Base-by-base conservation (phyloP, 2,888 invertebrate genomes). In the Busseola fusca region DNA sequence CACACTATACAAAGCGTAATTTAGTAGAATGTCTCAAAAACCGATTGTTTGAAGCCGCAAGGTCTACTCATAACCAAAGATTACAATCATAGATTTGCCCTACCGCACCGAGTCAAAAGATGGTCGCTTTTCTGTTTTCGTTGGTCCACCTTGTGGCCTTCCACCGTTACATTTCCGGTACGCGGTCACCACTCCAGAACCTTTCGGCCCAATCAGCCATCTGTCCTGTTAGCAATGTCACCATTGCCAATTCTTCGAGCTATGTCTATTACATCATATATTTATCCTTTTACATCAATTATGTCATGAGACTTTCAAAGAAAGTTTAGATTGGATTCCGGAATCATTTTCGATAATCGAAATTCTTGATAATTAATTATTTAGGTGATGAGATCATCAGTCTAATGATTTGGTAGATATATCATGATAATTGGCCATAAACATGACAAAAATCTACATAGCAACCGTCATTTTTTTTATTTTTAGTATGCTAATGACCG, bases 371-470 rank as follows among this genome's bases (percentile, higher is more conserved):
- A 50, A 21, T 12, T 45, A n/a, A 10, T 72, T 52, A 78, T n/a
- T 14, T 57, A 21, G 14, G 1, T 60, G 64, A 59, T 72, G 79
- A 78, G 40, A 78, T 75, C 72, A 78, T 56, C 54, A 18, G 16
- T 21, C n/a, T 16, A 16, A 42, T n/a, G 40, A 40, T 59, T 27
- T 50, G 14, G 16, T 25, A 57, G 25, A 56, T 69, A 34, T 9
- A 74, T 74, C 40, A 63, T 45, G n/a, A 65, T 65, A 54, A 65
- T 27, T 30, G 10, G 34, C 40, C 12, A 14, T 42, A 18, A 34
- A 42, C 10, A 10, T 7, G 34, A 72, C 14, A 27, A 76, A 37
- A 37, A 77, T 59, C 27, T 58, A 30, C 21, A 37, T 68, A 12
- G 0, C 27, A 56, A n/a, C 48, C 27, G n/a, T 14, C 12, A 42